A percentile compares a stretch with the other conserved stretches of the same genome.
These are phyloP conservation scores for Ptychoptera contaminata DNA, from an alignment of 2,888 invertebrate species.

Conservation along the genomic window DNA sequence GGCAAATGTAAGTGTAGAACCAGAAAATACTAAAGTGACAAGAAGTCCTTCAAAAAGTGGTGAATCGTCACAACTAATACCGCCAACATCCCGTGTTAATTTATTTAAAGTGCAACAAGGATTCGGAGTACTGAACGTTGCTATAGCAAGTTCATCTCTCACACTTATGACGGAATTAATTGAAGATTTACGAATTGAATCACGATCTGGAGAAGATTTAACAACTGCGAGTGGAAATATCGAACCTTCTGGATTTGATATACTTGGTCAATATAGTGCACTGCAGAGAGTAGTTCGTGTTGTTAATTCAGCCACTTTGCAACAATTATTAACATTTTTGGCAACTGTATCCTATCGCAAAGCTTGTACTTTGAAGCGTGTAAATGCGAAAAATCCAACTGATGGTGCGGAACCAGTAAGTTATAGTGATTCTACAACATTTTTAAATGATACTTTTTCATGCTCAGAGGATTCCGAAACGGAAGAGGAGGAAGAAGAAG, in stretches of 20 bases:
- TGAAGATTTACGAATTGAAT: slow-evolving; percentile 29
- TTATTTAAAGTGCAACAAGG: slow-evolving; percentile 65
- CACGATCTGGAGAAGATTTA: slow-evolving; percentile 19
- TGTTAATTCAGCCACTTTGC: slow-evolving; percentile 33
- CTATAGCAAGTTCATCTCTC: slow-evolving; percentile 72
- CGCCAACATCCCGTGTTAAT: slow-evolving; percentile 43
- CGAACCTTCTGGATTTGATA: slow-evolving; percentile 30
- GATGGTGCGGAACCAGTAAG: slow-evolving; percentile 72
- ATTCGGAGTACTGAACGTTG: slow-evolving; percentile 78
- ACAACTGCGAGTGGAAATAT: slow-evolving; percentile 4
- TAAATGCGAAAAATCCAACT: slow-evolving; percentile 56
- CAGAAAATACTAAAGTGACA: slow-evolving; percentile 20
- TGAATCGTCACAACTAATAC: slow-evolving; percentile 35
- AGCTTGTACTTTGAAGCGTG: slow-evolving; percentile 68
- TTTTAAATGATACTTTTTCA: slow-evolving; percentile 85
- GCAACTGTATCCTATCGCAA: slow-evolving; percentile 84
- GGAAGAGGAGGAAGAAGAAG: slow-evolving; percentile 51
- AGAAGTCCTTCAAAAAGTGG: slow-evolving; percentile 29
- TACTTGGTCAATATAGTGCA: slow-evolving; percentile 30
- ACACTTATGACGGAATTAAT: slow-evolving; percentile 37
- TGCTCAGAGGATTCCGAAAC: slow-evolving; percentile 82
- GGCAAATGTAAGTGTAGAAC: slow-evolving; percentile 16
- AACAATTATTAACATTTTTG: slow-evolving; percentile 64
- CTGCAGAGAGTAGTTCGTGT: slow-evolving; percentile 35
- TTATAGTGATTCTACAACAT: slow-evolving; percentile 87